phyloP scores from a whole-genome alignment of 2,797 vertebrate species.

The Girardinus metallicus region DNA sequence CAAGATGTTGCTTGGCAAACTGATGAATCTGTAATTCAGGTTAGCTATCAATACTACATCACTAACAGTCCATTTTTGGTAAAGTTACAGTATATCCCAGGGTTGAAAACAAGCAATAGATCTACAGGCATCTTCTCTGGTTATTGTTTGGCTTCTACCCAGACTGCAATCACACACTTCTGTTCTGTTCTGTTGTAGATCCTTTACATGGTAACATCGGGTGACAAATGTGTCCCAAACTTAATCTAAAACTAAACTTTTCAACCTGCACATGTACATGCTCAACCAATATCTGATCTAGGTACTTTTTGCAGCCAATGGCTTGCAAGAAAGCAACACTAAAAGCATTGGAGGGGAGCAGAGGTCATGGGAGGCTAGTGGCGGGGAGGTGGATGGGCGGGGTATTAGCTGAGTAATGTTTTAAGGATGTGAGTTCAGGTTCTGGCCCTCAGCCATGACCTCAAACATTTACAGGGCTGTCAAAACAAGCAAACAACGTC shows the following conservation, averaged over 20 bases:
- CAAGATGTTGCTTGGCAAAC: slow-evolving; percentile 15
- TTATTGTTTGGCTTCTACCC: slow-evolving; percentile 39
- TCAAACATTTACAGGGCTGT: slow-evolving; percentile 32
- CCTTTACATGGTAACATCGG: slow-evolving; percentile 37
- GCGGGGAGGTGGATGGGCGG: not conserved
- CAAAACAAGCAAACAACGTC: slow-evolving; percentile 51
- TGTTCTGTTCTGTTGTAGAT: slow-evolving; percentile 33
- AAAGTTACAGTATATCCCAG: not conserved
- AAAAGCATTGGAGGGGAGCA: slow-evolving; percentile 55
- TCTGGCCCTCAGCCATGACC: slow-evolving; percentile 44
- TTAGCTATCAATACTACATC: slow-evolving; percentile 10
- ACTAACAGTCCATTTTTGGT: slow-evolving; percentile 34
- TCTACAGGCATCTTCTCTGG: slow-evolving; percentile 26
- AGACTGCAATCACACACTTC: slow-evolving; percentile 14
- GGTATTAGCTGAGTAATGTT: slow-evolving; percentile 63
- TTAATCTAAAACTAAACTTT: slow-evolving; percentile 53
- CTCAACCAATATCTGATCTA: slow-evolving; percentile 18
- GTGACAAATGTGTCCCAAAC: slow-evolving; percentile 27
- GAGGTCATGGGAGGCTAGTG: slow-evolving; percentile 43
- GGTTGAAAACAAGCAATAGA: not conserved
- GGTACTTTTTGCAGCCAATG: slow-evolving; percentile 25
- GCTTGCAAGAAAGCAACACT: slow-evolving; percentile 38
- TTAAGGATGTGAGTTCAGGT: slow-evolving; percentile 59
- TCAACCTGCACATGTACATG: slow-evolving; percentile 45
- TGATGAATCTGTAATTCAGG: slow-evolving; percentile 11